Evolutionary conservation across 2,888 invertebrate species (phyloP).

Genomic region (Heliconius cydno): DNA sequence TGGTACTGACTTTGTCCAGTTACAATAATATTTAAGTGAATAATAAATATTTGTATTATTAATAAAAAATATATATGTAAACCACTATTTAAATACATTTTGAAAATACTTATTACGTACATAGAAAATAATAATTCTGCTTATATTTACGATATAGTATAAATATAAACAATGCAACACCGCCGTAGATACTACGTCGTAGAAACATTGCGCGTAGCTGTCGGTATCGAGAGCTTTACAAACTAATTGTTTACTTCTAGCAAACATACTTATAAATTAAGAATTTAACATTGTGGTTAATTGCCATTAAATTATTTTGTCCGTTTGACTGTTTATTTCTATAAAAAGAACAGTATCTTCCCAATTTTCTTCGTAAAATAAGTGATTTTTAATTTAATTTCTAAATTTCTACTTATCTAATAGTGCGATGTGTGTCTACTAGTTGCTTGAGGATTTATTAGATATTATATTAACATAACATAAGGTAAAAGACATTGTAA

Average conservation of each 20-base stretch:
- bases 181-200: conserved; percentile 20
- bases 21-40: not conserved
- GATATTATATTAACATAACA: too few species aligned
- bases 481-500: too few species aligned
- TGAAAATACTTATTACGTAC: not conserved
- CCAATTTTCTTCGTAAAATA: too few species aligned
- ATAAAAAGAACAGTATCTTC: too few species aligned
- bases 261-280: too few species aligned
- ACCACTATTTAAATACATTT: not conserved
- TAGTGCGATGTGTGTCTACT: too few species aligned
- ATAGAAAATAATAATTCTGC: not conserved
- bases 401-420: too few species aligned
- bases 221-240: not conserved
- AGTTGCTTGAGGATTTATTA: too few species aligned
- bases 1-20: not conserved
- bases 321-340: too few species aligned
- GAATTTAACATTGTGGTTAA: too few species aligned
- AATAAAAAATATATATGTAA: not conserved
- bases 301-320: too few species aligned
- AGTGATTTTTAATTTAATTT: too few species aligned
- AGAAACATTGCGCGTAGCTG: conserved; percentile 13
- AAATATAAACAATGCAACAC: not conserved
- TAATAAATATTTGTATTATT: not conserved
- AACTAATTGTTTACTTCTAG: not conserved
- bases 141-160: not conserved